Percentiles rank a stretch among this genome's conserved stretches.
Conservation (phyloP, 1,140 invertebrate species). For the Drosophila willistoni region DNA sequence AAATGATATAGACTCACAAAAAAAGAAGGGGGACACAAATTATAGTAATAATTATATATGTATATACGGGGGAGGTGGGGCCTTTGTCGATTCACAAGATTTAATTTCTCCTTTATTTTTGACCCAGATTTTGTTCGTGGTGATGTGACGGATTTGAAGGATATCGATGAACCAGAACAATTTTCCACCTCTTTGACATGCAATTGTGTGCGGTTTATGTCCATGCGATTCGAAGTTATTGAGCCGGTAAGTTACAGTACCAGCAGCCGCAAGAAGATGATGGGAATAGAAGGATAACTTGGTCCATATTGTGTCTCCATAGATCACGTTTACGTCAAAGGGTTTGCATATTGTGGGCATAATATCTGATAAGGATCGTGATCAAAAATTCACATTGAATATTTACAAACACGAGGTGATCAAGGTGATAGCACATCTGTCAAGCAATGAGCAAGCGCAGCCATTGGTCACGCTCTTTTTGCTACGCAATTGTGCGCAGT, state of each 20-base stretch:
- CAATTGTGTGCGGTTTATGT: constrained; percentile 91
- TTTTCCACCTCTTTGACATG: constrained; percentile 85
- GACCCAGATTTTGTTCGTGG: constrained; percentile 66
- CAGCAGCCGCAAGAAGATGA: background rate
- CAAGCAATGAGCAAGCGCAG: constrained; percentile 87
- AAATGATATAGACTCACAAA: too few species aligned
- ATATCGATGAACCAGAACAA: constrained; percentile 47
- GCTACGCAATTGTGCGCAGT: constrained; percentile 86
- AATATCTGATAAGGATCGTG: constrained; percentile 84
- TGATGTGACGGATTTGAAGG: constrained; percentile 61
- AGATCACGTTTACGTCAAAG: constrained; percentile 86
- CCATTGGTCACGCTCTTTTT: constrained; percentile 92
- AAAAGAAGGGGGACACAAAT: too few species aligned
- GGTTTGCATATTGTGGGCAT: constrained; percentile 87
- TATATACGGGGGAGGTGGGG: too few species aligned
- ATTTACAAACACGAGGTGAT: constrained; percentile 88
- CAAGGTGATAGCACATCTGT: constrained; percentile 90
- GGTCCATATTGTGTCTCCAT: background rate
- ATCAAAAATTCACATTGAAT: constrained; percentile 82
- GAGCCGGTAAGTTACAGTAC: constrained; percentile 85
- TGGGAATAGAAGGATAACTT: background rate
- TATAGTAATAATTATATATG: too few species aligned
- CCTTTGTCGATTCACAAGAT: too few species aligned
- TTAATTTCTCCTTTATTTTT: background rate
- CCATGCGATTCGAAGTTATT: constrained; percentile 88